Conservation (phyloP, 2,888 invertebrate genomes). For the Leucozona laternaria region DNA sequence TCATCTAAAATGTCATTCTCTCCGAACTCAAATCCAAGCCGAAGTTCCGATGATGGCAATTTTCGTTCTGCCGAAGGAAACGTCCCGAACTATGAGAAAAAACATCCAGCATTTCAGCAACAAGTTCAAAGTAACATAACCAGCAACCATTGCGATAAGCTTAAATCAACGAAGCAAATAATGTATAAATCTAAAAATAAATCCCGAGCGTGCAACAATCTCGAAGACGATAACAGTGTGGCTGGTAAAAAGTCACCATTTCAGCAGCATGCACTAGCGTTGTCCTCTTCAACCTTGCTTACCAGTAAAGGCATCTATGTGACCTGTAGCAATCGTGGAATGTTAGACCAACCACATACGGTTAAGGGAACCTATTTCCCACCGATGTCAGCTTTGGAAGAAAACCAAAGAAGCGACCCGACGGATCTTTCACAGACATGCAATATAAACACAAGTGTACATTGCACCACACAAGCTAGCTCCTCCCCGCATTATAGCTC, state of each 20-base stretch:
- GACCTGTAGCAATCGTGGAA: slow-evolving; percentile 91
- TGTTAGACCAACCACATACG: slow-evolving; percentile 91
- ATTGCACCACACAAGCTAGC: slow-evolving; percentile 65
- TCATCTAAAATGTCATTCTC: slow-evolving; percentile 62
- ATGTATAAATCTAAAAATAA: slow-evolving; percentile 52
- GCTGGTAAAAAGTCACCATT: slow-evolving; percentile 77
- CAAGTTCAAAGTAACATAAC: slow-evolving; percentile 60
- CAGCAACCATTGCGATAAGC: slow-evolving; percentile 53
- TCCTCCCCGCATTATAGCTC: slow-evolving; percentile 66
- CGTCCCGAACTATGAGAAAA: slow-evolving; percentile 57
- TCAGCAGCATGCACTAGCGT: slow-evolving; percentile 80
- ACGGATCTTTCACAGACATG: slow-evolving; percentile 76
- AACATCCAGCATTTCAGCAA: slow-evolving; percentile 82
- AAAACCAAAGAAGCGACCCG: slow-evolving; percentile 82
- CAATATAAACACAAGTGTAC: slow-evolving; percentile 81
- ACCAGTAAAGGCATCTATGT: slow-evolving; percentile 95
- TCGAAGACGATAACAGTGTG: slow-evolving; percentile 46
- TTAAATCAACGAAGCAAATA: slow-evolving; percentile 64
- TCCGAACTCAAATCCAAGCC: slow-evolving; percentile 59
- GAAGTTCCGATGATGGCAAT: slow-evolving; percentile 64
- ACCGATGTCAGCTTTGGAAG: slow-evolving; percentile 93
- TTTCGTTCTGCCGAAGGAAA: slow-evolving; percentile 84
- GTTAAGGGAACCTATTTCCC: slow-evolving; percentile 96
- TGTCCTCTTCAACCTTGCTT: slow-evolving; percentile 87
- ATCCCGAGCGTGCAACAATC: slow-evolving; percentile 40